Percentiles rank a stretch among this genome's conserved stretches.
Conservation (phyloP, 2,888 invertebrate genomes). For the Craniophora ligustri region DNA sequence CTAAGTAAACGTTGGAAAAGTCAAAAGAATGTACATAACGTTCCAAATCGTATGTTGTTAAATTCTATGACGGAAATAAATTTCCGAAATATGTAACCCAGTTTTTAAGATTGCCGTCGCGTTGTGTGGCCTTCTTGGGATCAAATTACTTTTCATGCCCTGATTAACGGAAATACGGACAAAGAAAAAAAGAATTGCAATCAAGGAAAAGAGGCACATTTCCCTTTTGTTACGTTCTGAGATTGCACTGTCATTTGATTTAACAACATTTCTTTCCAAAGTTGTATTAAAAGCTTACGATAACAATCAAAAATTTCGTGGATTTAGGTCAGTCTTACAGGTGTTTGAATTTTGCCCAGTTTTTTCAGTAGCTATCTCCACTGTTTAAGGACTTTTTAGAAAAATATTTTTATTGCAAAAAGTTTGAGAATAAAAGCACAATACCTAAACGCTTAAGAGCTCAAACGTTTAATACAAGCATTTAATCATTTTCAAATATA, state of each 20-base stretch:
- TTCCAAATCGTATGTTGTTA: no score
- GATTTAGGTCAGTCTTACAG: no score
- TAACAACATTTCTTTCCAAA: background rate
- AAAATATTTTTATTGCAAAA: background rate
- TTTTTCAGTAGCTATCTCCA: no score
- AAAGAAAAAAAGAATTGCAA: background rate
- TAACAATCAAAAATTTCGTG: no score
- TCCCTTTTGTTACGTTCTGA: background rate
- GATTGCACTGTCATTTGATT: background rate
- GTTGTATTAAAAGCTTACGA: no score
- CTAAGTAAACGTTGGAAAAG: no score
- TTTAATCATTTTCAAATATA: slow-evolving; percentile 11
- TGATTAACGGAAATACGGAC: background rate
- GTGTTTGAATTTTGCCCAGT: no score
- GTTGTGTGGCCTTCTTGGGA: background rate
- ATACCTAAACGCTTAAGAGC: background rate
- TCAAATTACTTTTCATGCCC: background rate
- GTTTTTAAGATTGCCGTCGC: no score
- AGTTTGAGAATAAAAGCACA: background rate
- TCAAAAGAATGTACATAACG: no score
- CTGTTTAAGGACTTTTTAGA: background rate
- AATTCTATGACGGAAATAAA: no score
- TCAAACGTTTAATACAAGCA: background rate
- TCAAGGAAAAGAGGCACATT: background rate
- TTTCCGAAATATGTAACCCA: no score